Base-by-base conservation (phyloP, 2,113 vertebrate species). In the Pyrgilauda ruficollis region DNA sequence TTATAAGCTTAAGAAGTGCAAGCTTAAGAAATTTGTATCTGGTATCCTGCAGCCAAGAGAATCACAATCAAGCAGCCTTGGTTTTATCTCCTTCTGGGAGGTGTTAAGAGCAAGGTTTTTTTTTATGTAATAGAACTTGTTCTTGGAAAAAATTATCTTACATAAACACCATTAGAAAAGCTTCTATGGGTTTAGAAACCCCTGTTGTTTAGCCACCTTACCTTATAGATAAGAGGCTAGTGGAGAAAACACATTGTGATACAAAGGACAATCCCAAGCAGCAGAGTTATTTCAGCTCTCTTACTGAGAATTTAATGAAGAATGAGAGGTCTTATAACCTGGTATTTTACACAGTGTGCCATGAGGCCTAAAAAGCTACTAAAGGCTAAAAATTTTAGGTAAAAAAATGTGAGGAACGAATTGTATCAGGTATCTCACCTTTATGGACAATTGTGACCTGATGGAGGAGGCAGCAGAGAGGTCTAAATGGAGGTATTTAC, bases 1-100 rank as follows among this genome's bases (percentile, higher is more conserved):
- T 94, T 96, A 84, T 78, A 80, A 79, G 76, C 44, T 90, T 80
- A 90, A 84, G 73, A 81, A 90, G 22, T 56, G 47, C 68, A 88
- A 73, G 41, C 64, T 88, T 47, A 84, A 92, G 75, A 72, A 94
- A 86, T 92, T 86, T 81, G 37, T 77, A 43, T 93, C 33, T 24
- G 31, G 59, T 92, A 86, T 68, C 73, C 69, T 66, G 66, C 84
- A 94, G 52, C 56, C 50, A 80, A 78, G 68, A 84, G 85, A 83
- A 86, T 56, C 44, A 53, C 59, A 78, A 64, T 85, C 39, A 43
- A 61, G 28, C 43, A 92, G 75, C 72, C 68, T 81, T 80, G 55
- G 30, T 41, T 91, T 95, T 86, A 55, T 46, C 67, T 72, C 6
- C 0, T 89, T 87, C 80, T 80, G 67, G 50, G 43, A 88, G 55